These are phyloP conservation scores for Serinus canaria DNA, from an alignment of 2,113 vertebrate species.

Conservation along the genomic window DNA sequence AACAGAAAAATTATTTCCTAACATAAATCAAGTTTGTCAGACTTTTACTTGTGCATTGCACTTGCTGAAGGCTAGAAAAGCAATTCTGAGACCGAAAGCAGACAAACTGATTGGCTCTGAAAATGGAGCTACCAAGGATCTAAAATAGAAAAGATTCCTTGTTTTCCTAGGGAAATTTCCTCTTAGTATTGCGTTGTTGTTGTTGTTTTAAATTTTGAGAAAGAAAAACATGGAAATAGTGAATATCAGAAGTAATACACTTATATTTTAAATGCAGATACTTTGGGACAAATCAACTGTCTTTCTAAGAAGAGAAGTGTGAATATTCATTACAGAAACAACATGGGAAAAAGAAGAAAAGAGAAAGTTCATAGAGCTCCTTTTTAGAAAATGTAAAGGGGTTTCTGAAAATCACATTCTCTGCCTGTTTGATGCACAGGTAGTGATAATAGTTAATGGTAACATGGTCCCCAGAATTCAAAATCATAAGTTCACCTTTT, in stretches of 20 bases:
- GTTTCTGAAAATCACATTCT: background rate
- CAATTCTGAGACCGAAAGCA: slow-evolving; percentile 9
- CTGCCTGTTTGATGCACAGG: background rate
- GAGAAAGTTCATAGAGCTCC: background rate
- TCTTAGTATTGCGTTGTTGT: background rate
- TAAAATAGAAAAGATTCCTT: background rate
- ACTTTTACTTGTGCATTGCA: slow-evolving; percentile 15
- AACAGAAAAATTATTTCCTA: slow-evolving; percentile 44
- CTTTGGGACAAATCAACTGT: background rate
- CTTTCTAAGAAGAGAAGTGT: background rate
- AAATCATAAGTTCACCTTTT: background rate
- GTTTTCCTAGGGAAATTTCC: background rate
- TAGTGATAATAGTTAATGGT: background rate
- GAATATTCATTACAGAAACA: background rate
- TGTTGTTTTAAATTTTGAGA: background rate
- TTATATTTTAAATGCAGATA: background rate
- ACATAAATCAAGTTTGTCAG: slow-evolving; percentile 62
- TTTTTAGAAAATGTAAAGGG: background rate
- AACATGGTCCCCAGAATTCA: background rate
- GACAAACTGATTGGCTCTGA: background rate
- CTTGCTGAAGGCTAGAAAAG: slow-evolving; percentile 33
- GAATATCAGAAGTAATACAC: background rate
- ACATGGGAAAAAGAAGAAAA: background rate
- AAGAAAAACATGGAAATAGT: background rate
- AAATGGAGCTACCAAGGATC: background rate